These are phyloP conservation scores for Tilapia sparmanii DNA, from an alignment of 2,113 vertebrate genomes.

Conservation along the genomic window DNA sequence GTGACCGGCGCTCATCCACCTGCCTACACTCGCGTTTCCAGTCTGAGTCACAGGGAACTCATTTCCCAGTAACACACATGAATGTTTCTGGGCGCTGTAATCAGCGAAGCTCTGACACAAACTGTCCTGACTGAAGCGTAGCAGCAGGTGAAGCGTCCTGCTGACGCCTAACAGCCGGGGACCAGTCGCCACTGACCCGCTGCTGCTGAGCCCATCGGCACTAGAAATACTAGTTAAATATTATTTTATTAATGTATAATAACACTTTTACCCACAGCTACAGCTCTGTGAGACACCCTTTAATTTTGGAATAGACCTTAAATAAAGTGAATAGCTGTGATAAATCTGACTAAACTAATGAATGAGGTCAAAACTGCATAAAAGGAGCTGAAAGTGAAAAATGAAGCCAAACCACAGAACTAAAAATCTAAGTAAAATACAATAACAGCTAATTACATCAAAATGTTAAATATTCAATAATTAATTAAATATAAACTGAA, in stretches of 20 bases:
- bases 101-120: neutral
- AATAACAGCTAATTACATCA: neutral
- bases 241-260: neutral
- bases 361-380: neutral
- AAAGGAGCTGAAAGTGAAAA: neutral
- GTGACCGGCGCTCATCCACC: neutral
- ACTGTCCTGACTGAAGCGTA: neutral
- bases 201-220: neutral
- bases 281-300: neutral
- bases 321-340: neutral
- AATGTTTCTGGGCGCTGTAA: neutral
- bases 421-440: neutral
- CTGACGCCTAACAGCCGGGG: rapidly evolving
- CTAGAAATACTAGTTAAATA: neutral
- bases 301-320: neutral
- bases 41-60: neutral
- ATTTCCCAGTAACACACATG: neutral
- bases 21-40: neutral
- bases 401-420: neutral
- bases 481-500: neutral
- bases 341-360: neutral
- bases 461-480: neutral
- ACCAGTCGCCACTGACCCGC: rapidly evolving
- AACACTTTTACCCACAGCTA: neutral
- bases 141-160: neutral